Evolutionary conservation across 2,797 vertebrate species (phyloP), one percentile per base, ranked within the genome.

Genomic region (Enteromius unitaeniatus): DNA sequence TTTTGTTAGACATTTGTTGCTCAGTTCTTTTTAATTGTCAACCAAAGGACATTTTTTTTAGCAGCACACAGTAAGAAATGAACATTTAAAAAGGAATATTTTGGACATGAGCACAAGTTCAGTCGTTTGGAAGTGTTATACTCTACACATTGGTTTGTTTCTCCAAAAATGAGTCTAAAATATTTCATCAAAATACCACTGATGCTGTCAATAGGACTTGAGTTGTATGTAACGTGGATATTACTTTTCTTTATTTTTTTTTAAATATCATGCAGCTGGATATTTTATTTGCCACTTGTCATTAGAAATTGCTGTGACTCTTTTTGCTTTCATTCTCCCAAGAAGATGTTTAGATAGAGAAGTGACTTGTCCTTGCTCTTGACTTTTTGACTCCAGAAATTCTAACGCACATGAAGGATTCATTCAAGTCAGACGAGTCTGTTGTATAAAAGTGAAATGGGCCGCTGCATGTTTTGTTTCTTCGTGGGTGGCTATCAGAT

Each of bases 391-490:
- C 26, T 14, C 47, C 42, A 67, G 28, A 45, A 31, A 77, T 67
- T n/a, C 37, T n/a, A 37, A 58, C 3, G 3, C 45, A 23, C 58
- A n/a, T 76, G 72, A 42, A 17, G 60, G 47, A 49, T 75, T 75
- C 14, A 23, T 74, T 67, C 45, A 37, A 80, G 64, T 55, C 21
- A 21, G 78, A 37, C 31, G 14, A 75, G 51, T 64, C 81, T 55
- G 10, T 19, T 67, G 81, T 53, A 55, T 76, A 42, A 42, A 67
- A 45, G 60, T 67, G 62, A 76, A 76, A 83, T 83, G 72, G 72
- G 1, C 62, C 81, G 15, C 23, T 82, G 76, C 31, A 55, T 82
- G 60, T 82, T 76, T 76, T 68, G 72, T 53, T 82, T 76, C 31
- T 68, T 58, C 72, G 17, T 83, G 72, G 81, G 72, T 76, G 73